phyloP scores from a whole-genome alignment of 1,140 invertebrate species.

The Euglossa dilemma region DNA sequence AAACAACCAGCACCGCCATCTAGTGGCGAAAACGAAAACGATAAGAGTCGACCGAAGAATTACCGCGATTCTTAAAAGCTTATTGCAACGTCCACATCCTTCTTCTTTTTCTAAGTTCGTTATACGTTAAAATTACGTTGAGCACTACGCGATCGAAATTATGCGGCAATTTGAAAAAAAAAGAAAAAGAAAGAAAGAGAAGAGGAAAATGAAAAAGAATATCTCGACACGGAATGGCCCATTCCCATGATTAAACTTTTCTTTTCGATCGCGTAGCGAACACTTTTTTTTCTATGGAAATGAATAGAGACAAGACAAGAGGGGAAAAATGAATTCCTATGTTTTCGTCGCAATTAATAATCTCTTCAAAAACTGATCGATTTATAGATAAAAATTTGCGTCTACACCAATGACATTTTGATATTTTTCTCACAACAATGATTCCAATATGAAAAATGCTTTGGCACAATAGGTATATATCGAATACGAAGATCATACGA shows the following conservation, averaged over 20 bases:
- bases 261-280: conserved; percentile 18
- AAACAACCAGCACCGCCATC: conserved; percentile 40
- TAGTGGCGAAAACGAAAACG: conserved; percentile 31
- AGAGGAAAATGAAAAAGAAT: too few relatives aligned
- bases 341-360: not conserved
- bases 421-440: not conserved
- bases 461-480: conserved; percentile 57
- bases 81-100: conserved; percentile 41
- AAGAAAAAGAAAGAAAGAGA: not conserved
- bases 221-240: not conserved
- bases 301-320: conserved; percentile 19
- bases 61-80: conserved; percentile 19
- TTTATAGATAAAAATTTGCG: not conserved
- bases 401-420: not conserved
- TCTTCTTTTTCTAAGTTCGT: conserved; percentile 11
- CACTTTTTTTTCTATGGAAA: not conserved
- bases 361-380: not conserved
- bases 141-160: conserved; percentile 12
- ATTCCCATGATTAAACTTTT: too few relatives aligned
- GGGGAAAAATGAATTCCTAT: not conserved
- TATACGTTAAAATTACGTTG: conserved; percentile 43
- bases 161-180: not conserved
- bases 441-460: conserved; percentile 47
- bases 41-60: conserved; percentile 10
- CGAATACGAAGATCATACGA: conserved; percentile 26